A percentile compares a stretch with the other conserved stretches of the same genome.
phyloP scores from a whole-genome alignment of 2,797 vertebrate genomes.

The Typhlichthys eigenmanni region DNA sequence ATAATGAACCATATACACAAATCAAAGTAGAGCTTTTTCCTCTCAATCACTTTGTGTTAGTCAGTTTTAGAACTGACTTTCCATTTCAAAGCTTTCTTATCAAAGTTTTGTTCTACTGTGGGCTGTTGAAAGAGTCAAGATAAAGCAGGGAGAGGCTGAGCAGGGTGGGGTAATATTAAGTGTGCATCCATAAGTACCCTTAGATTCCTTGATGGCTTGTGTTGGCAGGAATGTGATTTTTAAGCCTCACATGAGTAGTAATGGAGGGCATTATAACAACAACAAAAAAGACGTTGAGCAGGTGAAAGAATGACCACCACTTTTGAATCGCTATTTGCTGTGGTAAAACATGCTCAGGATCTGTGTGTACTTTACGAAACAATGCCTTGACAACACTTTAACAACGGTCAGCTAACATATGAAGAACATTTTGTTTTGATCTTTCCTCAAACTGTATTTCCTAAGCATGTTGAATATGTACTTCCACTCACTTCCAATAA shows the following conservation, averaged over 20 bases:
- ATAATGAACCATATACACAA: too few species aligned
- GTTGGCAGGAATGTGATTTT: constrained; percentile 64
- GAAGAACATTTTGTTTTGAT: too few species aligned
- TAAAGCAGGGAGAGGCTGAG: constrained; percentile 43
- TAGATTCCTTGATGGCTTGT: constrained; percentile 61
- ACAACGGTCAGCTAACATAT: background rate
- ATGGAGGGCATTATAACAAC: constrained; percentile 59
- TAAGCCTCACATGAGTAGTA: constrained; percentile 59
- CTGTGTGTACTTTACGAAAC: background rate
- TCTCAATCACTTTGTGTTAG: background rate
- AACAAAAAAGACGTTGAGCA: constrained; percentile 64
- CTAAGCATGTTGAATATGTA: background rate
- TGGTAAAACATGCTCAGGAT: background rate
- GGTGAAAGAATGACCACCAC: constrained; percentile 58
- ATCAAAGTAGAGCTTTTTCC: too few species aligned
- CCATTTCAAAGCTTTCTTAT: constrained; percentile 37
- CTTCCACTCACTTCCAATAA: background rate
- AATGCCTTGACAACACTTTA: background rate
- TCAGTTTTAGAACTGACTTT: constrained; percentile 17
- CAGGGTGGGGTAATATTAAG: constrained; percentile 15
- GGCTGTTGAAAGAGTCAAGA: constrained; percentile 47
- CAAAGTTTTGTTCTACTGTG: constrained; percentile 23
- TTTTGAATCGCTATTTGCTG: background rate
- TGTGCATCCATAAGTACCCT: constrained; percentile 54
- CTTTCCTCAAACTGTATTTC: too few species aligned